phyloP scores from a whole-genome alignment of 2,797 vertebrate genomes.

The Phrynocephalus guinanensis region DNA sequence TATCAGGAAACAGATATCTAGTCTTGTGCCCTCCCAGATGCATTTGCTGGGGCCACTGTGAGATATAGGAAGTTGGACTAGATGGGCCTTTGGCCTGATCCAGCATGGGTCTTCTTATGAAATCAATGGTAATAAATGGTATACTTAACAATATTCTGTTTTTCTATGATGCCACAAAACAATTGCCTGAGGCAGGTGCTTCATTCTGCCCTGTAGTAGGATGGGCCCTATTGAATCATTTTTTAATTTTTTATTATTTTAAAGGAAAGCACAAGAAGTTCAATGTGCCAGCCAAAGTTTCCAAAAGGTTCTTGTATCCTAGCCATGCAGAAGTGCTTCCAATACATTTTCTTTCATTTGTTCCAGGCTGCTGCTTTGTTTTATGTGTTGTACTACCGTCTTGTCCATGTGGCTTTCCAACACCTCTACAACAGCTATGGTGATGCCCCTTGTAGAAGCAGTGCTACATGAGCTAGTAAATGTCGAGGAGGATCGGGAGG shows the following conservation, averaged over 20 bases:
- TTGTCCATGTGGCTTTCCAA: conserved; percentile 99
- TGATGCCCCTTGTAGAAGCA: conserved; percentile 97
- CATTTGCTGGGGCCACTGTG: too few species aligned
- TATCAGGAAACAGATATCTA: too few species aligned
- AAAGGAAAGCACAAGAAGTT: not conserved
- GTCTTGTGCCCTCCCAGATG: too few species aligned
- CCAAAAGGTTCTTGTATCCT: not conserved
- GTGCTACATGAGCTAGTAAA: conserved; percentile 95
- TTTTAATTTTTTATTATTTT: not conserved
- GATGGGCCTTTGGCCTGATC: too few species aligned
- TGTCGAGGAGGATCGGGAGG: conserved; percentile 83
- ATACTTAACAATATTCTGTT: too few species aligned
- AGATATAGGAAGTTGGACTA: too few species aligned
- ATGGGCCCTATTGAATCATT: too few species aligned
- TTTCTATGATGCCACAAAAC: not conserved
- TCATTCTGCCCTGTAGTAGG: not conserved
- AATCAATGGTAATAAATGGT: too few species aligned
- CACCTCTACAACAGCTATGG: conserved; percentile 98
- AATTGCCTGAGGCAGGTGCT: not conserved
- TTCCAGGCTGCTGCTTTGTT: conserved; percentile 93
- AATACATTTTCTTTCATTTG: not conserved
- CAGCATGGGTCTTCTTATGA: too few species aligned
- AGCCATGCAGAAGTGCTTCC: too few species aligned
- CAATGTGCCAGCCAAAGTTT: not conserved
- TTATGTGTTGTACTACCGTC: conserved; percentile 96